Percentiles rank a stretch among this genome's conserved stretches.
Conservation (phyloP, 2,113 vertebrate genomes). For the Austrofundulus limnaeus region DNA sequence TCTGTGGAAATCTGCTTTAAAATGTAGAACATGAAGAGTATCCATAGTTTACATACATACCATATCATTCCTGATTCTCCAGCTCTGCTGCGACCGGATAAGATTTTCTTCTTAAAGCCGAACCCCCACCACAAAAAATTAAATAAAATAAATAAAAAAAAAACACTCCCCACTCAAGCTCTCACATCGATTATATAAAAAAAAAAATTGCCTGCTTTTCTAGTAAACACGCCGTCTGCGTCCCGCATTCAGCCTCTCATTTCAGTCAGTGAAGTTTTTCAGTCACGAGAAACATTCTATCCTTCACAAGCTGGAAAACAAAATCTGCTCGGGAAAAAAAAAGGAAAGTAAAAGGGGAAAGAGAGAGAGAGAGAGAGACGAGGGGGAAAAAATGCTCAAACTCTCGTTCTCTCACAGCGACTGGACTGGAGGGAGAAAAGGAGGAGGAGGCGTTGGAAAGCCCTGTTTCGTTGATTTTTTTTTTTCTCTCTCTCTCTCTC, state of each 20-base stretch:
- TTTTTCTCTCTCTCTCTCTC: constrained; percentile 14
- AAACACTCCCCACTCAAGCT: constrained; percentile 54
- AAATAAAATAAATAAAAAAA: constrained; percentile 39
- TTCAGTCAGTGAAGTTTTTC: no score
- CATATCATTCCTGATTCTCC: constrained; percentile 71
- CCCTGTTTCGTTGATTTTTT: constrained; percentile 68
- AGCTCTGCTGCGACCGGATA: constrained; percentile 49
- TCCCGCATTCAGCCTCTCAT: constrained; percentile 17
- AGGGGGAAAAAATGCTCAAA: constrained; percentile 47
- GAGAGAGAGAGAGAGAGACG: background rate
- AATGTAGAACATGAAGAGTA: constrained; percentile 39
- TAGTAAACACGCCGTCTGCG: constrained; percentile 35
- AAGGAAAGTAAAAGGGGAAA: background rate
- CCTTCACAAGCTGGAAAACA: constrained; percentile 14
- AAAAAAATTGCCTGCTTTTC: constrained; percentile 36
- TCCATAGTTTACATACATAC: constrained; percentile 64
- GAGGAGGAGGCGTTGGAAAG: constrained; percentile 54
- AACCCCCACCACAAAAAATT: background rate
- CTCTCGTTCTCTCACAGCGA: constrained; percentile 48
- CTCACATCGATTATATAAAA: constrained; percentile 60
- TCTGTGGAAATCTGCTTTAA: background rate
- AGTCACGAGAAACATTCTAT: constrained; percentile 8
- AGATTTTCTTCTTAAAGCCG: constrained; percentile 38
- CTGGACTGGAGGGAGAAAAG: constrained; percentile 36
- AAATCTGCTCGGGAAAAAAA: constrained; percentile 27